Base-by-base conservation (phyloP, 2,888 invertebrate species). In the Eilema sororculum region DNA sequence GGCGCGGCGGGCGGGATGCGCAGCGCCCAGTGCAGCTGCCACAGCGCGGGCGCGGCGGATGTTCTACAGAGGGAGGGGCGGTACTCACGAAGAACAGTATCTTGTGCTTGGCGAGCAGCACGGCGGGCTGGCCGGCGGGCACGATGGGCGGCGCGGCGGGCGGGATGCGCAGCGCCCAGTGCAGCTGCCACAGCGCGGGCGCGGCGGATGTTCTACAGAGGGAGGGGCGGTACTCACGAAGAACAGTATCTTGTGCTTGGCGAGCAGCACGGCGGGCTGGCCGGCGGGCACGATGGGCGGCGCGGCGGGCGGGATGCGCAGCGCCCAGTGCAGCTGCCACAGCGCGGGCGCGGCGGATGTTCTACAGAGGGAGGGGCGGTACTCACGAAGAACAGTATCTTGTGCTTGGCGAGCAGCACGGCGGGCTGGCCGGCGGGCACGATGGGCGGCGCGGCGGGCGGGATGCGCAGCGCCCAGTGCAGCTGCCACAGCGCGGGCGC, bases 301-400 rank as follows among this genome's bases (percentile, higher is more conserved):
- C 46, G 97, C 97, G 57, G 98, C 97, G 77, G 99, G 99, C 72
- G 99, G 99, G 82, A 99, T 98, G 70, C 99, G 97, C 88, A 99
- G 96, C 92, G 99, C 98, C 97, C 98, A 98, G 91, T 98, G 98
- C 71, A 99, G 97, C 61, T 97, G 96, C 99, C 99, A 99, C 85
- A 98, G 98, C 81, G 93, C 90, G 90, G n/a, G 89, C 81, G 90
- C 86, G 33, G 87, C 90, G 33, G 33, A 2, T 12, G 33, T 0
- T 12, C 33, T 33, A 37, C 33, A 37, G 33, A 37, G 33, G 33
- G 1, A 12, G 33, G 0, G 33, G 33, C 1, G 30, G 12, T 65
- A 96, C 97, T 97, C 91, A 99, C 98, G 91, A 99, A 99, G 93
- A 99, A 98, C 8, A 99, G 96, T 86, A 99, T 98, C 94, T 98